Evolutionary conservation across 2,888 invertebrate species (phyloP).

Genomic region (Mimumesa dahlbomi): DNA sequence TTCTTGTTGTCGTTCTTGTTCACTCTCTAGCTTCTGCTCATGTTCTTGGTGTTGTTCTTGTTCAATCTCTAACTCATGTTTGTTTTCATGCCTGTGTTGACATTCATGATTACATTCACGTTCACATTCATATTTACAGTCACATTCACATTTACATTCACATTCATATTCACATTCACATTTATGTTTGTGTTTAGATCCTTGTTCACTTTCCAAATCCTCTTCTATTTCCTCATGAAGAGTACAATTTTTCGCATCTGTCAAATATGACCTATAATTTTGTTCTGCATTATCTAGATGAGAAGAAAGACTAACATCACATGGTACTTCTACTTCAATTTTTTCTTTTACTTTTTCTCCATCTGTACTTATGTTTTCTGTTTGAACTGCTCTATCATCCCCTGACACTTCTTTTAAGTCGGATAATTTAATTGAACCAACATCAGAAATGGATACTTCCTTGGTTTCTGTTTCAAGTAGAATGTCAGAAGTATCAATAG

Average conservation of each 20-base stretch:
- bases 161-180: constrained; percentile 51
- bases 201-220: no score
- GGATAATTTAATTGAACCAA: constrained; percentile 1
- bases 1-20: no score
- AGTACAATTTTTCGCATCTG: neutral
- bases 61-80: no score
- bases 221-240: neutral
- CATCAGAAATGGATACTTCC: constrained; percentile 3
- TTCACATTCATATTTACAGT: no score
- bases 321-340: neutral
- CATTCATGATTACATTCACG: constrained; percentile 74
- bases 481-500: constrained; percentile 7
- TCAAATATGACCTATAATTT: neutral
- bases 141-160: no score
- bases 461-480: constrained; percentile 15
- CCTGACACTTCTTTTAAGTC: neutral
- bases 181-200: no score
- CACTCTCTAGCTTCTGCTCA: no score
- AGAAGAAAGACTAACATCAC: neutral
- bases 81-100: constrained; percentile 57
- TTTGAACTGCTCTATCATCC: neutral
- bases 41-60: no score
- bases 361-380: neutral
- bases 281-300: constrained; percentile 1
- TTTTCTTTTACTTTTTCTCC: neutral